A percentile compares a stretch with the other conserved stretches of the same genome.
phyloP scores from a whole-genome alignment of 2,888 invertebrate genomes.

The Dione vanillae region DNA sequence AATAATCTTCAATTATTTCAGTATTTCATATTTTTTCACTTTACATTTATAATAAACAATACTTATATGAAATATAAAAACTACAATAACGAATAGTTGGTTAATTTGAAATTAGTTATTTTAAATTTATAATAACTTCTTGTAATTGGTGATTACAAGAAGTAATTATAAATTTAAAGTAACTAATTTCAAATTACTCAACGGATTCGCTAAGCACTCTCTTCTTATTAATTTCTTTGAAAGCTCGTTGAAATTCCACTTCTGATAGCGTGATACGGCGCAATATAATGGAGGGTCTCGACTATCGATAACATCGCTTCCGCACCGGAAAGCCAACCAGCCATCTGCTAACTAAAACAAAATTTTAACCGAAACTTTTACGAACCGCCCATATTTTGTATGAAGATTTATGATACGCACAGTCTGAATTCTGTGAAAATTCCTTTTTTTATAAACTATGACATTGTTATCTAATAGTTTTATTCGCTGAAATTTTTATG shows the following conservation, averaged over 20 bases:
- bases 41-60: too few species aligned
- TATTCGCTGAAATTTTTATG: neutral
- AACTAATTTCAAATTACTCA: slow-evolving; percentile 10
- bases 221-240: slow-evolving; percentile 25
- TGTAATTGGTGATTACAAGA: too few species aligned
- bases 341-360: slow-evolving; percentile 60
- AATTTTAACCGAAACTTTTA: slow-evolving; percentile 52
- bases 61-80: too few species aligned
- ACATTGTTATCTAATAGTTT: slow-evolving; percentile 6
- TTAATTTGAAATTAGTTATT: slow-evolving; percentile 1
- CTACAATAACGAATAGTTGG: too few species aligned
- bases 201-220: slow-evolving; percentile 7
- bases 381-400: slow-evolving; percentile 41
- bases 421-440: slow-evolving; percentile 8
- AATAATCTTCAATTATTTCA: too few species aligned
- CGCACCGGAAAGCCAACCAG: slow-evolving; percentile 59
- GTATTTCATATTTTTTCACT: too few species aligned
- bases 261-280: slow-evolving; percentile 60
- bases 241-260: slow-evolving; percentile 40
- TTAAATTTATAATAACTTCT: slow-evolving; percentile 9
- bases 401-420: slow-evolving; percentile 38
- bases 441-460: neutral
- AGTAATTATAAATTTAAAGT: slow-evolving; percentile 1
- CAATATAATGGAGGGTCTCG: slow-evolving; percentile 61
- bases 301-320: slow-evolving; percentile 68